These are phyloP conservation scores for Neoseiulus cucumeris DNA, from an alignment of 1,140 invertebrate genomes.

Conservation along the genomic window DNA sequence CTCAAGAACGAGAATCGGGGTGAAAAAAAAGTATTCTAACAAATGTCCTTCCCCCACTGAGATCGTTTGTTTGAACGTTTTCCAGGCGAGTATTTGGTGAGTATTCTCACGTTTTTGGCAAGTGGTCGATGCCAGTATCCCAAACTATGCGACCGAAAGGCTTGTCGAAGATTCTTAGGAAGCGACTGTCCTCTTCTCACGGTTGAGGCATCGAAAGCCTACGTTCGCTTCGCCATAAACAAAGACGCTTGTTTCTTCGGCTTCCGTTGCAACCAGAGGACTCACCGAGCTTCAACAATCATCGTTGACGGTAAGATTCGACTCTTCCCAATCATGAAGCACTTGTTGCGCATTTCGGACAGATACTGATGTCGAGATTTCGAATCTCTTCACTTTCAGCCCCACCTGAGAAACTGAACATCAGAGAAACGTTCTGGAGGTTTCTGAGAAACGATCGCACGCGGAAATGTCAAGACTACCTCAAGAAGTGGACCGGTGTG, in stretches of 20 bases:
- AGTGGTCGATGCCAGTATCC: neutral
- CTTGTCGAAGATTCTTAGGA: neutral
- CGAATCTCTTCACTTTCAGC: too few species aligned
- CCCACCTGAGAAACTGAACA: neutral
- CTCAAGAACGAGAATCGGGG: too few species aligned
- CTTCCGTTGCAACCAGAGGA: neutral
- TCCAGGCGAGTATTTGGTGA: neutral
- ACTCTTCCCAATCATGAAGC: too few species aligned
- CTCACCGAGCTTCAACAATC: neutral
- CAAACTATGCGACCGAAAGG: neutral
- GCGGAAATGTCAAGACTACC: neutral
- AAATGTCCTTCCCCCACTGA: too few species aligned
- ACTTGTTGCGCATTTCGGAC: too few species aligned
- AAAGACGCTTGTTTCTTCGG: conserved; percentile 5
- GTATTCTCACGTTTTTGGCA: neutral
- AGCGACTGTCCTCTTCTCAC: conserved; percentile 6
- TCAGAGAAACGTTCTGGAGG: neutral
- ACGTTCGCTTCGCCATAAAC: conserved; percentile 7
- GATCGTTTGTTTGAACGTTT: neutral
- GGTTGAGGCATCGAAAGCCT: neutral
- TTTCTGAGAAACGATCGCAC: neutral
- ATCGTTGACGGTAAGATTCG: neutral
- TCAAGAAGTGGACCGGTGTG: neutral
- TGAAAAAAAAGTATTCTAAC: too few species aligned
- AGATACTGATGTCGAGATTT: too few species aligned